phyloP scores from a whole-genome alignment of 2,888 invertebrate genomes.

The Apodemia hepburni region DNA sequence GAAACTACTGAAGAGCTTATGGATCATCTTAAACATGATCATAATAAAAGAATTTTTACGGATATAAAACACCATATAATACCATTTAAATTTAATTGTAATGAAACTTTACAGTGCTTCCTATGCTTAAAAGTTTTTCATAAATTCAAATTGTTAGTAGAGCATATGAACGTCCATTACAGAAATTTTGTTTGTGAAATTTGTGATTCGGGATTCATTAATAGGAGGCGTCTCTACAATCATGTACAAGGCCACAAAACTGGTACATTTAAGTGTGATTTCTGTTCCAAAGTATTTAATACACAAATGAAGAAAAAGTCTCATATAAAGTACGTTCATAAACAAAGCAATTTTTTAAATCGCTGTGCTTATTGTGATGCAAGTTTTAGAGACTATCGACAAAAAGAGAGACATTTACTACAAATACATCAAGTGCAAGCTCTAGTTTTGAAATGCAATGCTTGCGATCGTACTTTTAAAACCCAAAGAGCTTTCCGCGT shows the following conservation, averaged over 20 bases:
- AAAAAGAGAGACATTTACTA: conserved; percentile 41
- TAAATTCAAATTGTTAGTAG: conserved; percentile 66
- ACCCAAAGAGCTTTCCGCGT: conserved; percentile 19
- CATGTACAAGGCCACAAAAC: conserved; percentile 34
- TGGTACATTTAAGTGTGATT: conserved; percentile 36
- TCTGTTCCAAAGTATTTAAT: conserved; percentile 36
- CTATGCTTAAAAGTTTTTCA: conserved; percentile 59
- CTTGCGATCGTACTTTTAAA: conserved; percentile 31
- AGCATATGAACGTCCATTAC: conserved; percentile 69
- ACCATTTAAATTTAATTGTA: conserved; percentile 56
- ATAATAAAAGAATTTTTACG: conserved; percentile 60
- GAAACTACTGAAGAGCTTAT: conserved; percentile 47
- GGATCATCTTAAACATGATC: conserved; percentile 54
- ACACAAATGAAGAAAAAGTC: conserved; percentile 34
- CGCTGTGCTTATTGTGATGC: conserved; percentile 46
- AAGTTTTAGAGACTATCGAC: conserved; percentile 42
- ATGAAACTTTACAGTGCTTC: conserved; percentile 60
- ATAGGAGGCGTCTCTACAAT: conserved; percentile 34
- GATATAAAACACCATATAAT: conserved; percentile 62
- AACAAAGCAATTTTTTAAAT: conserved; percentile 28
- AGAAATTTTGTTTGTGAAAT: conserved; percentile 68
- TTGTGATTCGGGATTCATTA: conserved; percentile 69
- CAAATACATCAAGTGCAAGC: conserved; percentile 39
- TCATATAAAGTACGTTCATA: conserved; percentile 38
- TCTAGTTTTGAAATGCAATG: conserved; percentile 36